Evolutionary conservation across 2,113 vertebrate genomes (phyloP).

Genomic region (Otolemur garnettii): DNA sequence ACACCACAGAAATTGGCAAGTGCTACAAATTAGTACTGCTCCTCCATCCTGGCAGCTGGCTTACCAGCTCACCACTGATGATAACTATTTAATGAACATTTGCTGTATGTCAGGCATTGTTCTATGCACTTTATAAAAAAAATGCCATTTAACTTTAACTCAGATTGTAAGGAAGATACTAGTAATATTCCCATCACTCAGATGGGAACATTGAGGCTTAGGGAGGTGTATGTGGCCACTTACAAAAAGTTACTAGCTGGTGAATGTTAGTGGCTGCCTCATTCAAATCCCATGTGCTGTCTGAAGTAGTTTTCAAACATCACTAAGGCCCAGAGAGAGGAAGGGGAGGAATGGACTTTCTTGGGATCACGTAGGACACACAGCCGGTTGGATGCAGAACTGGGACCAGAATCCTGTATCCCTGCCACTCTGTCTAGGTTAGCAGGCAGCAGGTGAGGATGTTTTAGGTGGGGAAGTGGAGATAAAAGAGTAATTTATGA

Average conservation of each 20-base stretch:
- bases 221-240: background rate
- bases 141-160: background rate
- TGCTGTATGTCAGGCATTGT: background rate
- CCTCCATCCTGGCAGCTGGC: background rate
- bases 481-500: background rate
- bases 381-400: fast-evolving
- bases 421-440: fast-evolving
- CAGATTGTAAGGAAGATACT: too few species aligned
- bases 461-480: background rate
- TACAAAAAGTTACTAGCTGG: background rate
- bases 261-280: background rate
- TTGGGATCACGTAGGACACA: background rate
- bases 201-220: background rate
- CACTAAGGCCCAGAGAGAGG: background rate
- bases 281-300: background rate
- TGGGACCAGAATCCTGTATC: background rate
- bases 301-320: background rate
- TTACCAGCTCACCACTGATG: background rate
- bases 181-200: too few species aligned
- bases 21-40: fast-evolving
- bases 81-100: too few species aligned
- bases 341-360: background rate
- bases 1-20: background rate
- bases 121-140: background rate
- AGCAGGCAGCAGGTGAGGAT: background rate